These are phyloP conservation scores for Liolophura sinensis DNA, from an alignment of 1,140 invertebrate genomes.

Conservation along the genomic window DNA sequence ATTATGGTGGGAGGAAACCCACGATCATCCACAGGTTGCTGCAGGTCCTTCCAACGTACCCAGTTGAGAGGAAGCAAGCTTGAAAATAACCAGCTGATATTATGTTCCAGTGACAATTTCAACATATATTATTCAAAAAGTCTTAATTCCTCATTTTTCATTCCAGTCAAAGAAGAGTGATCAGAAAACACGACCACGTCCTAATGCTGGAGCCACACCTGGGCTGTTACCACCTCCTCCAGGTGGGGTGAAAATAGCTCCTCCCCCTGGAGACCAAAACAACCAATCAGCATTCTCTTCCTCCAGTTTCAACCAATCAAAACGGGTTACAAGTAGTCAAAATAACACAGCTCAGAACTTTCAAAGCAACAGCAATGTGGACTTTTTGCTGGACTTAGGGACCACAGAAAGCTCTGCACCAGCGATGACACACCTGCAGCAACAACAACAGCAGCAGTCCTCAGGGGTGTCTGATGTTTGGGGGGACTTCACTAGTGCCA, in stretches of 20 bases:
- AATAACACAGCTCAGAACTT: slow-evolving; percentile 1
- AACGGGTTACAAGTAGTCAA: slow-evolving; percentile 47
- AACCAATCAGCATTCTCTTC: slow-evolving; percentile 64
- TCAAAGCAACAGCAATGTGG: neutral
- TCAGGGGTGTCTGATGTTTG: slow-evolving; percentile 29
- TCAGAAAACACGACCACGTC: slow-evolving; percentile 62
- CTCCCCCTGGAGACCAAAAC: slow-evolving; percentile 64
- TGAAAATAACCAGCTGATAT: too few relatives aligned
- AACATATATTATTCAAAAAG: too few relatives aligned
- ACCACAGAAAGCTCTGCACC: neutral
- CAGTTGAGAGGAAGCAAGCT: too few relatives aligned
- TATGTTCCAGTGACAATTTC: too few relatives aligned
- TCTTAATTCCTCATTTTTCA: too few relatives aligned
- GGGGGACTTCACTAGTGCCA: slow-evolving; percentile 46
- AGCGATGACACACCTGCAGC: slow-evolving; percentile 4
- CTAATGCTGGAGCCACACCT: slow-evolving; percentile 59
- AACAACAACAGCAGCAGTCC: slow-evolving; percentile 16
- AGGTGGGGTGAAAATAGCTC: slow-evolving; percentile 70
- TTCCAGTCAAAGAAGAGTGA: slow-evolving; percentile 84
- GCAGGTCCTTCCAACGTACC: neutral
- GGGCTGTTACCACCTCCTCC: slow-evolving; percentile 79
- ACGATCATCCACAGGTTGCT: too few relatives aligned
- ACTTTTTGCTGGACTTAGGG: slow-evolving; percentile 4
- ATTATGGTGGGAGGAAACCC: too few relatives aligned
- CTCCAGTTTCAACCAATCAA: slow-evolving; percentile 70